Evolutionary conservation across 1,140 invertebrate species (phyloP).

Genomic region (Cryptotermes secundus): DNA sequence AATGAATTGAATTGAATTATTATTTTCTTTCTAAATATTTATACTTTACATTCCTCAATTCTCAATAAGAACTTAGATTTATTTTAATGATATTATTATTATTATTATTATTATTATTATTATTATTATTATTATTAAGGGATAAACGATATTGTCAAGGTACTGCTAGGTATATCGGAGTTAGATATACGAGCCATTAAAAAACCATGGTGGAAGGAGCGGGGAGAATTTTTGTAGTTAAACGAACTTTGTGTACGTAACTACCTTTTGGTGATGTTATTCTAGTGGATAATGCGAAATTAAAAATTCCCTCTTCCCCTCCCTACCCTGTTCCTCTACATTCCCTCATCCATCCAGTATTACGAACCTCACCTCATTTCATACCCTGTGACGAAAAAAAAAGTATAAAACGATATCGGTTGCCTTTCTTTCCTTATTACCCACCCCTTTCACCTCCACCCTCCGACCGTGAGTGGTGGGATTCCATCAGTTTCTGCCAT

Average conservation of each 20-base stretch:
- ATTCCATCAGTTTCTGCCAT: background rate
- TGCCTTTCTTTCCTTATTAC: conserved; percentile 17
- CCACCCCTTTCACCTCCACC: background rate
- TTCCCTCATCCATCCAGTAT: background rate
- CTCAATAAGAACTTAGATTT: too few relatives aligned
- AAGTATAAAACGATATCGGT: conserved; percentile 3
- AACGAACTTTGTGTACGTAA: conserved; percentile 12
- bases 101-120: too few relatives aligned
- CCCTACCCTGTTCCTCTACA: background rate
- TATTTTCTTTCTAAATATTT: too few relatives aligned
- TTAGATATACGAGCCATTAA: background rate
- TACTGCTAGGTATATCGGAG: background rate
- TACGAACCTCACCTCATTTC: conserved; percentile 8
- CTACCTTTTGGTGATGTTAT: background rate
- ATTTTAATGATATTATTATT: too few relatives aligned
- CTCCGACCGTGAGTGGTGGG: background rate
- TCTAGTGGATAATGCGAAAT: conserved; percentile 12
- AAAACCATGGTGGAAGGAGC: background rate
- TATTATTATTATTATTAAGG: background rate
- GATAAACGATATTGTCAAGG: background rate
- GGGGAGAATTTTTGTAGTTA: conserved; percentile 8
- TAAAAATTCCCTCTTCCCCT: background rate
- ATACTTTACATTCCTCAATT: too few relatives aligned
- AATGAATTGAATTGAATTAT: too few relatives aligned
- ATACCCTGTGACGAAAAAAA: background rate